Evolutionary conservation across 2,888 invertebrate genomes (phyloP).

Genomic region (Crematogaster levior): DNA sequence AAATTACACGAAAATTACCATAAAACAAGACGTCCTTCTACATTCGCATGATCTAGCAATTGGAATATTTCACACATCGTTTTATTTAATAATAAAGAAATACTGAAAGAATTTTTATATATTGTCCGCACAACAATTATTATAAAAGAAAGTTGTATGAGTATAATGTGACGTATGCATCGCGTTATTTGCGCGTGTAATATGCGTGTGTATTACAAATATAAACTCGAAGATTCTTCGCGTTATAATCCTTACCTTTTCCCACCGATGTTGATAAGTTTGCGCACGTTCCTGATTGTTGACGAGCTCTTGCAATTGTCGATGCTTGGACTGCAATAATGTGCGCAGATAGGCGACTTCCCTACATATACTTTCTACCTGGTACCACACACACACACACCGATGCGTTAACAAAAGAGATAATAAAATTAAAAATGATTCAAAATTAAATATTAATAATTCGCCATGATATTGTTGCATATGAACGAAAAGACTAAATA

Average conservation of each 20-base stretch:
- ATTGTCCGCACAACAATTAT: background rate
- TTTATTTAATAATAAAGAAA: constrained; percentile 8
- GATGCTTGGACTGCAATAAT: constrained; percentile 85
- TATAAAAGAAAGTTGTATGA: background rate
- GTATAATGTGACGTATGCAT: background rate
- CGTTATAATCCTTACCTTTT: constrained; percentile 81
- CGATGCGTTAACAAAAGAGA: constrained; percentile 85
- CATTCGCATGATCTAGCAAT: background rate
- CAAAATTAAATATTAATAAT: constrained; percentile 66
- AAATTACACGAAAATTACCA: background rate
- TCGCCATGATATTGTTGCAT: background rate
- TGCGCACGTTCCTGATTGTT: constrained; percentile 81
- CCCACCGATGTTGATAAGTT: constrained; percentile 77
- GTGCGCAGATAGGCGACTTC: constrained; percentile 85
- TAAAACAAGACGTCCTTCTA: background rate
- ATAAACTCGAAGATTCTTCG: background rate
- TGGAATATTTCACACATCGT: background rate
- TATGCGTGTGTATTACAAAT: constrained; percentile 16
- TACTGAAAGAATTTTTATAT: background rate
- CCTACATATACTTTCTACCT: constrained; percentile 86
- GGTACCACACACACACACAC: constrained; percentile 84
- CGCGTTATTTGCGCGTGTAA: background rate
- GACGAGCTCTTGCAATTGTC: constrained; percentile 84
- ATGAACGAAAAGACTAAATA: background rate
- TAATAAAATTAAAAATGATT: constrained; percentile 59